These are phyloP conservation scores for Acanthococcus lagerstroemiae DNA, from an alignment of 2,888 invertebrate species.

Conservation along the genomic window DNA sequence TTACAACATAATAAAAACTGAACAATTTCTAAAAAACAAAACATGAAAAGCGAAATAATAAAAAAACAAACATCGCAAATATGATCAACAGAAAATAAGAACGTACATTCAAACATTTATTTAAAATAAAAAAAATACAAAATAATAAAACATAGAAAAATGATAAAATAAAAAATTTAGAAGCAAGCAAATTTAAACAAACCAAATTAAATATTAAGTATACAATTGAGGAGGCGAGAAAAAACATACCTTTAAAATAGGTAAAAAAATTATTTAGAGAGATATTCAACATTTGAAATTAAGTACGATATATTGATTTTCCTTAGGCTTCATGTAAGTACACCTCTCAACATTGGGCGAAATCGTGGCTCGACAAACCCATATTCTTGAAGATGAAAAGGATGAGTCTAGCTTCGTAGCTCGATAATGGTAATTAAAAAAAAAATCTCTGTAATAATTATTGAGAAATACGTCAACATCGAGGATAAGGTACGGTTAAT, in stretches of 20 bases:
- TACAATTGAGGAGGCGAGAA: background rate
- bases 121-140: constrained; percentile 25
- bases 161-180: no score
- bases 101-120: constrained; percentile 22
- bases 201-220: background rate
- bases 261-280: background rate
- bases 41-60: background rate
- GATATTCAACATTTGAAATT: background rate
- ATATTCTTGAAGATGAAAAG: no score
- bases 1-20: no score
- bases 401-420: no score
- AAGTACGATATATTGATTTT: background rate
- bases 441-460: no score
- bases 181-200: background rate
- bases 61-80: background rate
- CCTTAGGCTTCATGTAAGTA: background rate
- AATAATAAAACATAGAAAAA: constrained; percentile 27
- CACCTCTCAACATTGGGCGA: background rate
- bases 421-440: no score
- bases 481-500: no score
- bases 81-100: background rate
- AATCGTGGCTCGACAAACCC: no score
- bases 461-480: no score
- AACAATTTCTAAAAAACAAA: background rate
- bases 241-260: background rate